Percentiles rank a stretch among this genome's conserved stretches.
phyloP scores from a whole-genome alignment of 2,113 vertebrate genomes.

The Chloroceryle aenea region DNA sequence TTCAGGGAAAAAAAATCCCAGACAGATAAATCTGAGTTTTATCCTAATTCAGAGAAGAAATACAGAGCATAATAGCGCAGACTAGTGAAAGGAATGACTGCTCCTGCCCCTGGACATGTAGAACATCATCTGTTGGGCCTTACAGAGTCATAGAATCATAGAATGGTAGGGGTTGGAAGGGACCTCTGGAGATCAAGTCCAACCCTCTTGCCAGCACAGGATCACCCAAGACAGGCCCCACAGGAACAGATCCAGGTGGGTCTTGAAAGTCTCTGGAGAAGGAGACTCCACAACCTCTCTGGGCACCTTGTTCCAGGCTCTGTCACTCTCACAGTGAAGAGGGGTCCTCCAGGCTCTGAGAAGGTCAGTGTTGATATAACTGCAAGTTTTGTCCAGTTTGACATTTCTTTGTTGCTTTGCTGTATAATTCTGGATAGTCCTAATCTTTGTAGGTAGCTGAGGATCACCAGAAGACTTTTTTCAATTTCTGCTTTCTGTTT shows the following conservation, averaged over 20 bases:
- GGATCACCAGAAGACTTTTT: not conserved
- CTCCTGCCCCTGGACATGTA: not conserved
- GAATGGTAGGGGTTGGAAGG: too few species aligned
- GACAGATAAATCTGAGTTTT: not conserved
- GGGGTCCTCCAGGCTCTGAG: not conserved
- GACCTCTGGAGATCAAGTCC: too few species aligned
- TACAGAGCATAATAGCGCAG: not conserved
- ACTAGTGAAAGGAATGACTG: not conserved
- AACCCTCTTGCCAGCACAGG: too few species aligned
- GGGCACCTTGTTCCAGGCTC: too few species aligned
- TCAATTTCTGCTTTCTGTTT: not conserved
- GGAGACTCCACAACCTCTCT: too few species aligned
- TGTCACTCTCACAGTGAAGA: too few species aligned
- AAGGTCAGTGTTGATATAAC: not conserved
- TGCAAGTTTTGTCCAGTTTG: not conserved
- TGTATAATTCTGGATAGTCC: not conserved
- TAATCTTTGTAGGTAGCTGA: not conserved
- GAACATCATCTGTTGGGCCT: rapidly evolving
- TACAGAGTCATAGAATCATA: too few species aligned
- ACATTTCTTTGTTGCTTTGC: not conserved
- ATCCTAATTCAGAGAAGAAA: not conserved
- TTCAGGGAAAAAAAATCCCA: not conserved
- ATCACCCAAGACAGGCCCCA: too few species aligned
- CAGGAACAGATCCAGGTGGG: too few species aligned
- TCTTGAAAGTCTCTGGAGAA: too few species aligned